Evolutionary conservation across 1,140 invertebrate genomes (phyloP).

Genomic region (Euwallacea similis): DNA sequence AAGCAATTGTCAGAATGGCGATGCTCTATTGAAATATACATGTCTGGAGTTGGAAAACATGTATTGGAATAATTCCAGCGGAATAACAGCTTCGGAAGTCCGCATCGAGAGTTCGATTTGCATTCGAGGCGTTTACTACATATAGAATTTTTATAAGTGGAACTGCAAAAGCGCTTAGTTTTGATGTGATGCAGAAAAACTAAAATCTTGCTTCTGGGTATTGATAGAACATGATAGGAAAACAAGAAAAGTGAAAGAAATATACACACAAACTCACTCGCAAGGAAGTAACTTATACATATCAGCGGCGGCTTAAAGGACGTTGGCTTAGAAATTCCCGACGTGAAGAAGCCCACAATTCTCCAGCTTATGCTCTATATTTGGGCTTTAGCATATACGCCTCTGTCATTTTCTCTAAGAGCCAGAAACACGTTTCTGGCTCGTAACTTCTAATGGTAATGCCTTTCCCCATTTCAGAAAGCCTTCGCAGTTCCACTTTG

Average conservation of each 20-base stretch:
- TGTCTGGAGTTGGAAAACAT: slow-evolving; percentile 15
- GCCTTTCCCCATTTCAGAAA: not conserved
- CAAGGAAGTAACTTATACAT: no score
- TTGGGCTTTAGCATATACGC: slow-evolving; percentile 1
- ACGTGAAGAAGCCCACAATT: not conserved
- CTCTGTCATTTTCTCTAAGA: not conserved
- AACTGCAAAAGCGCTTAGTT: no score
- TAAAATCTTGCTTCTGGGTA: no score
- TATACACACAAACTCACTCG: no score
- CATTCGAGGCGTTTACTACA: slow-evolving; percentile 14
- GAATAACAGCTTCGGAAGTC: slow-evolving; percentile 19
- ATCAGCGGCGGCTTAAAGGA: no score
- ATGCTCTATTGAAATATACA: slow-evolving; percentile 13
- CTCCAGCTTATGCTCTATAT: not conserved
- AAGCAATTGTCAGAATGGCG: slow-evolving; percentile 11
- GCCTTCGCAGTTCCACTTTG: not conserved
- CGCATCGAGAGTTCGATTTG: slow-evolving; percentile 14
- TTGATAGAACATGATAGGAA: no score
- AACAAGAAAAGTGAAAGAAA: no score
- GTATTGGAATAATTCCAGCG: slow-evolving; percentile 27
- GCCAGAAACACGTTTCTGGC: not conserved
- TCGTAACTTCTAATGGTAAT: slow-evolving; percentile 1
- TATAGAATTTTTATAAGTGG: slow-evolving; percentile 17
- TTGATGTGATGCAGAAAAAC: no score
- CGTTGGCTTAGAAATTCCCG: no score